These are phyloP conservation scores for Pelagia noctiluca DNA, from an alignment of 30 jellyfish, hydroid and myxozoan species.

Conservation along the genomic window DNA sequence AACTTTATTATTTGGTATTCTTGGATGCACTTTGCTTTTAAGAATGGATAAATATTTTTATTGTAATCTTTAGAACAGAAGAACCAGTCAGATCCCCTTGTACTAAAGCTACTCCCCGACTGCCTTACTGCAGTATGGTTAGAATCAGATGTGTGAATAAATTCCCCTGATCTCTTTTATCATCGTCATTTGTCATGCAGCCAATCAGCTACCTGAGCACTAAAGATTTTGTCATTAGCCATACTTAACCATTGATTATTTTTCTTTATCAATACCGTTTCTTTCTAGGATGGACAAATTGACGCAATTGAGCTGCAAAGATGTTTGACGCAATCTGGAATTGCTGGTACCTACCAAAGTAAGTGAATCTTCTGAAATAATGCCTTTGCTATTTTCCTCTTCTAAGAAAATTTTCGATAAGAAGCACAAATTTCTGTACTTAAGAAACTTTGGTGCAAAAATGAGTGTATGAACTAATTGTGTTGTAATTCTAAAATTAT, in stretches of 20 bases:
- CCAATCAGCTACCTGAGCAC: not conserved
- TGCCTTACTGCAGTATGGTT: too few species aligned
- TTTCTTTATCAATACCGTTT: not conserved
- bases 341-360: conserved; percentile 91
- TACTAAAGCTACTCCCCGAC: too few species aligned
- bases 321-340: conserved; percentile 96
- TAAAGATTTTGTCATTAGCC: not conserved
- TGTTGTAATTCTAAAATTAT: not conserved
- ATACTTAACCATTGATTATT: not conserved
- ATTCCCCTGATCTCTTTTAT: not conserved
- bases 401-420: too few species aligned
- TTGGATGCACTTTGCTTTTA: too few species aligned
- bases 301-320: conserved; percentile 95
- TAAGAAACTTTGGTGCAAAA: not conserved
- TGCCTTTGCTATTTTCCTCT: not conserved
- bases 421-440: too few species aligned
- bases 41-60: too few species aligned
- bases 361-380: not conserved
- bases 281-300: conserved; percentile 87
- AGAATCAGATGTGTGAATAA: not conserved
- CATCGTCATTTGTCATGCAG: not conserved
- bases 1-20: too few species aligned
- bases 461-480: not conserved
- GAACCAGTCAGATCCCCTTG: too few species aligned
- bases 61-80: too few species aligned